Conservation (phyloP, 2,113 vertebrate genomes). For the Acinonyx jubatus region DNA sequence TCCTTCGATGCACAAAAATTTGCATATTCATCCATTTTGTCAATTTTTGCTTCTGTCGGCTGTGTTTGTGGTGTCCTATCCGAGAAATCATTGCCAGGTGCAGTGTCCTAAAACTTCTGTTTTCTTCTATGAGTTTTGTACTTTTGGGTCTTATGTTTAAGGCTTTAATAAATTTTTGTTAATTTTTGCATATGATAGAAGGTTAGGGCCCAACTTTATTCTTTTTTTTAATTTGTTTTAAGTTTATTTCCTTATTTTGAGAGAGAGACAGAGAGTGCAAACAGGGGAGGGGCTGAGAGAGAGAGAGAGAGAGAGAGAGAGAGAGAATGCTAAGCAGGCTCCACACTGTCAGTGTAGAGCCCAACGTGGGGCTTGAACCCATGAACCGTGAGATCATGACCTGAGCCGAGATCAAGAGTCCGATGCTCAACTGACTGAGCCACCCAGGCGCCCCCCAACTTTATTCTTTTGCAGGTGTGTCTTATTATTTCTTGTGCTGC, state of each 20-base stretch:
- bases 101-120: too few relatives aligned
- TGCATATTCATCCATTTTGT: background rate
- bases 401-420: too few relatives aligned
- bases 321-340: too few relatives aligned
- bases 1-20: background rate
- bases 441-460: background rate
- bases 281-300: too few relatives aligned
- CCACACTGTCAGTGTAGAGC: too few relatives aligned
- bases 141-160: background rate
- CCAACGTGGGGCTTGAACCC: too few relatives aligned
- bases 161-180: background rate
- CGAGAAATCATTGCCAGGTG: background rate
- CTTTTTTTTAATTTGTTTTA: background rate
- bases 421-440: too few relatives aligned
- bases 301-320: too few relatives aligned
- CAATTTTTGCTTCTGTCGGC: background rate
- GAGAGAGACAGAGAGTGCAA: too few relatives aligned
- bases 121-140: background rate
- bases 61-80: background rate
- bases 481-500: background rate
- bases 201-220: background rate
- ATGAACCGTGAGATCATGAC: too few relatives aligned
- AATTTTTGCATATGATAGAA: background rate
- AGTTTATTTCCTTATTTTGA: too few relatives aligned
- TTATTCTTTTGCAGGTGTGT: background rate